These are phyloP conservation scores for Lepidostoma basale DNA, from an alignment of 1,140 invertebrate genomes.

Conservation along the genomic window DNA sequence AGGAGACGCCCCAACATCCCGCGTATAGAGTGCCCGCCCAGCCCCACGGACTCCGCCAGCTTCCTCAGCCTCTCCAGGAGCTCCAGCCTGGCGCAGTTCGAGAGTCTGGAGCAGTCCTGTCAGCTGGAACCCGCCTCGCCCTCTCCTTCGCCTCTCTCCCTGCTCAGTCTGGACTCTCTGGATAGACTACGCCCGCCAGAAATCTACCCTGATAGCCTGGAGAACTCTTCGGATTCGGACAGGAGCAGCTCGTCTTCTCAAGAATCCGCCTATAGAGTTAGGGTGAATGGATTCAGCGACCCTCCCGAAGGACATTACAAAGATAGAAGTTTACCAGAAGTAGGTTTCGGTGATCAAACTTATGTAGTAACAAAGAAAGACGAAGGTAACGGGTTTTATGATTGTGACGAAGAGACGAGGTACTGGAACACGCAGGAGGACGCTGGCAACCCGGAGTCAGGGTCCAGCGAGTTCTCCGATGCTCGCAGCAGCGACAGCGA, in stretches of 20 bases:
- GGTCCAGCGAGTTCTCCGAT: conserved; percentile 52
- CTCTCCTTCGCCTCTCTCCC: conserved; percentile 58
- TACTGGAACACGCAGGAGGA: conserved; percentile 47
- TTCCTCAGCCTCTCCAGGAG: conserved; percentile 68
- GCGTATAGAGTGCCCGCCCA: conserved; percentile 50
- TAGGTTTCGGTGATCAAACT: conserved; percentile 48
- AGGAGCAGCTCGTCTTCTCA: conserved; percentile 41
- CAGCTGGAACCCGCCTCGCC: conserved; percentile 54
- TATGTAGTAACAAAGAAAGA: conserved; percentile 43
- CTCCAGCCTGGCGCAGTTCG: conserved; percentile 80
- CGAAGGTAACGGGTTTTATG: conserved; percentile 5
- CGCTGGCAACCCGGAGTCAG: conserved; percentile 48
- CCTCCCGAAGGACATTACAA: conserved; percentile 30
- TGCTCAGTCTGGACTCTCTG: conserved; percentile 63
- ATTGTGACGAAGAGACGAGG: conserved; percentile 31
- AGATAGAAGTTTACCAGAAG: conserved; percentile 34
- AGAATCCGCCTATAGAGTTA: conserved; percentile 33
- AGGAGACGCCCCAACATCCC: conserved; percentile 66
- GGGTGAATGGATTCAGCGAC: conserved; percentile 10
- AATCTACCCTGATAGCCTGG: conserved; percentile 63
- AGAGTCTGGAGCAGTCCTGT: conserved; percentile 75
- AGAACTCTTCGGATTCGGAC: conserved; percentile 47
- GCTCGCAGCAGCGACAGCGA: conserved; percentile 42
- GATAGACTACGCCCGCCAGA: conserved; percentile 45
- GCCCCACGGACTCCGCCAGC: conserved; percentile 52